Evolutionary conservation across 2,888 invertebrate species (phyloP).

Genomic region (Portevinia maculata): DNA sequence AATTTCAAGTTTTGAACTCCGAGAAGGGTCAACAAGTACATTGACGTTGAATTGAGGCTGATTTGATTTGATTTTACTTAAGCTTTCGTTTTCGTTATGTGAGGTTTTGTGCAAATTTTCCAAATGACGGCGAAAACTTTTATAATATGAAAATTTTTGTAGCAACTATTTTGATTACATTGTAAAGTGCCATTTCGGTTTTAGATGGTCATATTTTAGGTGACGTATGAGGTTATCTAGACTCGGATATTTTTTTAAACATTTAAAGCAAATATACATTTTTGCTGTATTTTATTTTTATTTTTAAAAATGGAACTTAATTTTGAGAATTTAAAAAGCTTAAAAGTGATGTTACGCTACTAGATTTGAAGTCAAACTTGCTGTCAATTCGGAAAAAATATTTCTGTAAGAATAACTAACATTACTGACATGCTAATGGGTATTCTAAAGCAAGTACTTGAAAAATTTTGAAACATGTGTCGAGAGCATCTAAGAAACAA

Average conservation of each 20-base stretch:
- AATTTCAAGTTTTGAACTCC: neutral
- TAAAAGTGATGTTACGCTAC: constrained; percentile 36
- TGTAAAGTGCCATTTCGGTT: constrained; percentile 33
- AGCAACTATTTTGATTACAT: constrained; percentile 51
- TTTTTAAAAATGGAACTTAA: no score
- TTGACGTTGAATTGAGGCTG: neutral
- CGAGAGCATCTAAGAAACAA: constrained; percentile 38
- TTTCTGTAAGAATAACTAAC: constrained; percentile 50
- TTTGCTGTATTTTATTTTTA: neutral
- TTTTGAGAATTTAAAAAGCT: constrained; percentile 14
- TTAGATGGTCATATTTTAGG: constrained; percentile 51
- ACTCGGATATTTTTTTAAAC: constrained; percentile 33
- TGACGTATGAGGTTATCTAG: constrained; percentile 31
- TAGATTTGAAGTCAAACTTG: constrained; percentile 38
- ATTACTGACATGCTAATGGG: constrained; percentile 24
- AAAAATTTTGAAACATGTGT: constrained; percentile 53
- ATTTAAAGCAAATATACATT: constrained; percentile 57
- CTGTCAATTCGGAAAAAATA: constrained; percentile 44
- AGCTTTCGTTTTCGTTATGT: neutral
- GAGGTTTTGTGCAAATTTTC: constrained; percentile 17
- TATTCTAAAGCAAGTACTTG: constrained; percentile 46
- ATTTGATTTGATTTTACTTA: neutral
- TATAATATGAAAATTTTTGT: constrained; percentile 59
- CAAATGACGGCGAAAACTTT: constrained; percentile 51
- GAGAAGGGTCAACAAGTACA: neutral